A percentile compares a stretch with the other conserved stretches of the same genome.
These are phyloP conservation scores for Galleria mellonella DNA, from an alignment of 1,140 invertebrate genomes.

Conservation along the genomic window DNA sequence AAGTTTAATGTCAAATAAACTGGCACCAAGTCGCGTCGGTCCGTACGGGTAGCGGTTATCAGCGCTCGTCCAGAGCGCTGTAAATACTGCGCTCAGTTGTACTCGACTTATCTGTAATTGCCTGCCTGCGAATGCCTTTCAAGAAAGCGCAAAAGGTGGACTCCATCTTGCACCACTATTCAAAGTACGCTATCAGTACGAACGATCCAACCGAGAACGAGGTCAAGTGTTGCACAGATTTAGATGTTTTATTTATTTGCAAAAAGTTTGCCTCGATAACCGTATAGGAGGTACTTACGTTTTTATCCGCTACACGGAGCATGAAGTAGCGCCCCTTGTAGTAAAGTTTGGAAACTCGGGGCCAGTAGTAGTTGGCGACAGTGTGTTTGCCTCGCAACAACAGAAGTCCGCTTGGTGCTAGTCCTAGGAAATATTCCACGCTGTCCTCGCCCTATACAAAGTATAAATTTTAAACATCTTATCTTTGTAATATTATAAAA, in stretches of 20 bases:
- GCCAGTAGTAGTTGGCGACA: conserved; percentile 99
- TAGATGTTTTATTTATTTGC: conserved; percentile 30
- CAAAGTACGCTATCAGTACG: conserved; percentile 41
- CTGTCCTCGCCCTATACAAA: conserved; percentile 95
- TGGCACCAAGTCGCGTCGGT: conserved; percentile 2
- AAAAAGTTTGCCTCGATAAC: neutral
- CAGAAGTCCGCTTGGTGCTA: conserved; percentile 98
- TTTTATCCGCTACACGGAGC: conserved; percentile 95
- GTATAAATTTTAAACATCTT: no score
- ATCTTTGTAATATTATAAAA: no score
- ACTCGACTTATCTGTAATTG: conserved; percentile 70
- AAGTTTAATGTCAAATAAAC: conserved; percentile 5
- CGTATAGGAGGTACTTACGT: conserved; percentile 77
- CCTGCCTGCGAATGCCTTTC: conserved; percentile 67
- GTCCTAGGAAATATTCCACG: conserved; percentile 95
- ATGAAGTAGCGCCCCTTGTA: conserved; percentile 98
- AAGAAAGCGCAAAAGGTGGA: conserved; percentile 57
- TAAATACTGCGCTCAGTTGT: conserved; percentile 62
- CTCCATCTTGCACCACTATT: conserved; percentile 57
- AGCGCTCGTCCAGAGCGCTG: conserved; percentile 38
- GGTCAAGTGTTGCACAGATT: conserved; percentile 48
- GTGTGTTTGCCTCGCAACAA: conserved; percentile 96
- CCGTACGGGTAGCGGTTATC: conserved; percentile 28
- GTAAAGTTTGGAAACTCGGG: conserved; percentile 95
- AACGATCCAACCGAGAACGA: conserved; percentile 38